Evolutionary conservation across 2,113 vertebrate genomes (phyloP).

Genomic region (Dipodomys spectabilis): DNA sequence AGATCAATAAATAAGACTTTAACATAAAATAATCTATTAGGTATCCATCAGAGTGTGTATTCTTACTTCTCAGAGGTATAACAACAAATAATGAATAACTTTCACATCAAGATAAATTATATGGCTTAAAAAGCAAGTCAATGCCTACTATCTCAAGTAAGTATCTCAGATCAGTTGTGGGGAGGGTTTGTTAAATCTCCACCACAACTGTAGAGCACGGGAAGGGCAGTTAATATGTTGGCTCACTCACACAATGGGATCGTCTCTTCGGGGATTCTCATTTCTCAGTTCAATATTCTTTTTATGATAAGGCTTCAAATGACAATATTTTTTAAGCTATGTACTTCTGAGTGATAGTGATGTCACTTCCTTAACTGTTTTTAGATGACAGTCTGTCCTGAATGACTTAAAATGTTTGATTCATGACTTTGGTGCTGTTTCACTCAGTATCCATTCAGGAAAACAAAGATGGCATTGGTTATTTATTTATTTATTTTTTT

Average conservation of each 20-base stretch:
- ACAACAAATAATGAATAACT: not conserved
- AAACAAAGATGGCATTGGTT: not conserved
- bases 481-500: not conserved
- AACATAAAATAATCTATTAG: conserved; percentile 10
- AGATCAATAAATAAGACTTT: not conserved
- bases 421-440: not conserved
- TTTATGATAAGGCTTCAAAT: not conserved
- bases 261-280: not conserved
- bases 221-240: not conserved
- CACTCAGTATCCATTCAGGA: not conserved
- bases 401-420: not conserved
- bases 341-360: not conserved
- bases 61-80: conserved; percentile 9
- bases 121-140: not conserved
- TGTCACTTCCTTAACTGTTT: not conserved
- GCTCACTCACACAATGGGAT: not conserved
- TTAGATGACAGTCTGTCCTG: conserved; percentile 6
- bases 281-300: conserved; percentile 12
- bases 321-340: not conserved
- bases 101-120: not conserved
- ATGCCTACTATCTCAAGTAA: not conserved
- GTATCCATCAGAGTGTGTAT: not conserved
- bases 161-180: not conserved
- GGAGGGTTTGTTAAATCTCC: not conserved
- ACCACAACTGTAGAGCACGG: not conserved